Conservation (phyloP, 2,888 invertebrate species). For the Magallana nippona region DNA sequence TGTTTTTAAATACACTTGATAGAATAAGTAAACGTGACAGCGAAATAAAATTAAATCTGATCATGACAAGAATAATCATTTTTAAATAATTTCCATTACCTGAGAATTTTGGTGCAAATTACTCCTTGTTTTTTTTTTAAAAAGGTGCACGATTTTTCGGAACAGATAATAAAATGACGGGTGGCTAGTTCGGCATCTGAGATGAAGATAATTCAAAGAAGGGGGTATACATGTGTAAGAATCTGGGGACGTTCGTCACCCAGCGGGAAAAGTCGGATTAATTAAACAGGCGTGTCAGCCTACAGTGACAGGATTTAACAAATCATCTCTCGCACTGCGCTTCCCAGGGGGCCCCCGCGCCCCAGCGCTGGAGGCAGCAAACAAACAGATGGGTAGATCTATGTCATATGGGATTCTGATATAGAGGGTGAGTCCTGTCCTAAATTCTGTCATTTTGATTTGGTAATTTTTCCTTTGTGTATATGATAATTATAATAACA, state of each 20-base stretch:
- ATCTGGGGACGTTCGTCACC: background rate
- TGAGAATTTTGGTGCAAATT: background rate
- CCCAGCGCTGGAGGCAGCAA: background rate
- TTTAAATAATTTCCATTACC: background rate
- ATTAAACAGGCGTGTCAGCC: constrained; percentile 24
- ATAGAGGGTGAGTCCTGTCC: no score
- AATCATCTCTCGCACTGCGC: background rate
- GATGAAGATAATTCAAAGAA: background rate
- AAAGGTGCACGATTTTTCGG: background rate
- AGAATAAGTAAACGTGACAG: no score
- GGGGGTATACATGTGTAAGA: background rate
- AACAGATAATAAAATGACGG: background rate
- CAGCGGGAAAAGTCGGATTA: background rate
- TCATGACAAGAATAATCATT: background rate
- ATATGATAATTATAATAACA: background rate
- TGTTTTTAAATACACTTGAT: no score
- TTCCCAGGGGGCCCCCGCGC: background rate
- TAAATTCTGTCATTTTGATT: no score
- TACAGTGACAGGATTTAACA: constrained; percentile 25
- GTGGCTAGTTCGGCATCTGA: background rate
- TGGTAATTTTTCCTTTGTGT: no score
- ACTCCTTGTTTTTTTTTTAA: background rate
- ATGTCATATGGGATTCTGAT: no score
- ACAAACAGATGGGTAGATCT: constrained; percentile 14
- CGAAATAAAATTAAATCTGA: no score